A percentile compares a stretch with the other conserved stretches of the same genome.
These are phyloP conservation scores for Mesoclemmys tuberculata DNA, from an alignment of 2,113 vertebrate species.

Conservation along the genomic window DNA sequence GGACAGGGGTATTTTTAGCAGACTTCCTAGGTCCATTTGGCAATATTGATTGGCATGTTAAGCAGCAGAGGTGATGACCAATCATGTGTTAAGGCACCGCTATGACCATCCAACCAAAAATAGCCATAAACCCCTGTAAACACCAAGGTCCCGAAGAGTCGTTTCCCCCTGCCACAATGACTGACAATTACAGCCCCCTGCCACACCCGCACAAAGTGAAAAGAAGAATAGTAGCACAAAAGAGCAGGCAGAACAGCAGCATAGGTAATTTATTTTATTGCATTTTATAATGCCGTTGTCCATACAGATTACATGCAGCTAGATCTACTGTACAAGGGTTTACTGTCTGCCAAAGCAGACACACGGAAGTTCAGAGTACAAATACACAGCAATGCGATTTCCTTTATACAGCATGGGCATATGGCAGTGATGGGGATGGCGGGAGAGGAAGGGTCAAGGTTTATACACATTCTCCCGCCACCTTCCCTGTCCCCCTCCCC, in stretches of 20 bases:
- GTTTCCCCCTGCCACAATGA: fast-evolving
- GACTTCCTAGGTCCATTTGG: not conserved
- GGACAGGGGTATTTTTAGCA: not conserved
- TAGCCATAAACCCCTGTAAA: not conserved
- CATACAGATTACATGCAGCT: slow-evolving; percentile 93
- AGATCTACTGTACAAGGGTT: slow-evolving; percentile 92
- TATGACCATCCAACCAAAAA: not conserved
- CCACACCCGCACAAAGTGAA: not conserved
- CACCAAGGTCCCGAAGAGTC: fast-evolving
- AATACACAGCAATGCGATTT: slow-evolving; percentile 82
- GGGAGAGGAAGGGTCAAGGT: not conserved
- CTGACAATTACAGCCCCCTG: not conserved
- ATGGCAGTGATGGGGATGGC: slow-evolving; percentile 12
- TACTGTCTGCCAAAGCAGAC: slow-evolving; percentile 89
- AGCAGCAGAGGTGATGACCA: not conserved
- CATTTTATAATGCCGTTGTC: slow-evolving; percentile 93
- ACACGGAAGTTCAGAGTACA: slow-evolving; percentile 89
- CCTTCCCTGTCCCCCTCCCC: not conserved
- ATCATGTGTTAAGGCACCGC: not conserved
- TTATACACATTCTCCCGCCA: slow-evolving; percentile 45
- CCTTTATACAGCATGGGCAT: slow-evolving; percentile 86
- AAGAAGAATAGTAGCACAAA: not conserved
- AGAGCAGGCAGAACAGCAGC: slow-evolving; percentile 64
- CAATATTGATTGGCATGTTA: not conserved
- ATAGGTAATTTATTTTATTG: slow-evolving; percentile 89